Conservation (phyloP, 2,888 invertebrate species). For the Thalpophila matura region DNA sequence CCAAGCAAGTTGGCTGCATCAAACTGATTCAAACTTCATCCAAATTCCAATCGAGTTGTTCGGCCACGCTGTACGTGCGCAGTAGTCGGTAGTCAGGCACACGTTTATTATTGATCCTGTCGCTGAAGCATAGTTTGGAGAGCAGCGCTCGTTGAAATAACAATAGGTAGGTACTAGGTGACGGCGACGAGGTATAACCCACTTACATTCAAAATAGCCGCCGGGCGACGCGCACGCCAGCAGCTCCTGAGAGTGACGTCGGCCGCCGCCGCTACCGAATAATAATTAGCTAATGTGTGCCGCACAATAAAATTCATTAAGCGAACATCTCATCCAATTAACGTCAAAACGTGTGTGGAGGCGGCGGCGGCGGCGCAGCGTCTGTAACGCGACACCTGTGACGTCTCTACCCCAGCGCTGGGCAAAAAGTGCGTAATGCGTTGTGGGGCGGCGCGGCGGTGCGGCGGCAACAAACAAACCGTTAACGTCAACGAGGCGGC, state of each 20-base stretch:
- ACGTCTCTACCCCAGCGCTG: constrained; percentile 47
- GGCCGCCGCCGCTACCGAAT: constrained; percentile 47
- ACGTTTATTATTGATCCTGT: neutral
- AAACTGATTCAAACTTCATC: constrained; percentile 22
- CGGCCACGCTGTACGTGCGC: neutral
- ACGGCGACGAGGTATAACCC: constrained; percentile 25
- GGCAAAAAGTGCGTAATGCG: constrained; percentile 67
- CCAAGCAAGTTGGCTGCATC: constrained; percentile 16
- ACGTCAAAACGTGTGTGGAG: constrained; percentile 48
- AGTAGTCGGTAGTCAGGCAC: neutral
- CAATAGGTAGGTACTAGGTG: constrained; percentile 14
- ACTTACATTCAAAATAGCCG: constrained; percentile 36
- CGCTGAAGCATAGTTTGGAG: neutral
- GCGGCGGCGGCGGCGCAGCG: constrained; percentile 48
- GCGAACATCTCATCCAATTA: constrained; percentile 69
- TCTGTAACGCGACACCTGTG: constrained; percentile 67
- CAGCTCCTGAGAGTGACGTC: constrained; percentile 8
- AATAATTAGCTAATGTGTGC: constrained; percentile 68
- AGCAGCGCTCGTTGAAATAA: neutral
- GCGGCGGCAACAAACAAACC: constrained; percentile 73
- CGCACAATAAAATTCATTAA: constrained; percentile 67
- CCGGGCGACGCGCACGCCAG: constrained; percentile 7
- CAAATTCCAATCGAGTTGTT: constrained; percentile 12
- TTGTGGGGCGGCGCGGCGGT: constrained; percentile 42
- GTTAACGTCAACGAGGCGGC: constrained; percentile 69